Evolutionary conservation across 2,888 invertebrate genomes (phyloP), one percentile per base, ranked within the genome.

Genomic region (Caenorhabditis wallacei): DNA sequence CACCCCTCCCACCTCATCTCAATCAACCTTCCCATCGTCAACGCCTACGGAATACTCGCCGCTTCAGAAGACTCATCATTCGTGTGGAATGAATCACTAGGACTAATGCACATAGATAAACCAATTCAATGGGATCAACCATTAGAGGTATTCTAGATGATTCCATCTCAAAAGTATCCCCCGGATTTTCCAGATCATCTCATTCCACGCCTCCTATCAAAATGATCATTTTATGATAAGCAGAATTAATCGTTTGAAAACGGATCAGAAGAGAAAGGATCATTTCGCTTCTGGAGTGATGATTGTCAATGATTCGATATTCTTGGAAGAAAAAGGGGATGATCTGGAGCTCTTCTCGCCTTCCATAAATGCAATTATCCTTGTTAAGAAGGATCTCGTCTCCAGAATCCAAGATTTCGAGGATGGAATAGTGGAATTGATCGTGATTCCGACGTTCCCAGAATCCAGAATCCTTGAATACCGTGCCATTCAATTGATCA

Each of bases 21-120:
- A 1, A 22, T 54, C 7, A 69, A 69, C 18, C 54, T 56, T n/a
- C 69, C 56, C 13, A 24, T 26, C 1, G 43, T 22, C 8, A 3
- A 68, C 18, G 8, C 26, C 1, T 56, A 69, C 11, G 69, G 53
- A 7, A 24, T 68, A 0, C 40, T 68, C 11, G 68, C 54, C 56
- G 40, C 18, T 18, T 10, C 16, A 20, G 13, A 16, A 53, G n/a
- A 16, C 1, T 10, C 18, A 20, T 1, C 56, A 18, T 5, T 69
- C 56, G 56, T 26, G 43, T 69, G 56, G 56, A 69, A 69, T 18
- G 69, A 69, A 10, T 53, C 51, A 4, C 13, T 69, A 26, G 69
- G 69, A 1, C 2, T 69, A n/a, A 56, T 69, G 56, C 10, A 7
- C 10, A 20, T 68, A n/a, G 40, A 40, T 11, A 24, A 54, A n/a